Percentiles rank a stretch among this genome's conserved stretches.
Evolutionary conservation across 2,888 invertebrate species (phyloP).

Genomic region (Leptinotarsa peninsularis): DNA sequence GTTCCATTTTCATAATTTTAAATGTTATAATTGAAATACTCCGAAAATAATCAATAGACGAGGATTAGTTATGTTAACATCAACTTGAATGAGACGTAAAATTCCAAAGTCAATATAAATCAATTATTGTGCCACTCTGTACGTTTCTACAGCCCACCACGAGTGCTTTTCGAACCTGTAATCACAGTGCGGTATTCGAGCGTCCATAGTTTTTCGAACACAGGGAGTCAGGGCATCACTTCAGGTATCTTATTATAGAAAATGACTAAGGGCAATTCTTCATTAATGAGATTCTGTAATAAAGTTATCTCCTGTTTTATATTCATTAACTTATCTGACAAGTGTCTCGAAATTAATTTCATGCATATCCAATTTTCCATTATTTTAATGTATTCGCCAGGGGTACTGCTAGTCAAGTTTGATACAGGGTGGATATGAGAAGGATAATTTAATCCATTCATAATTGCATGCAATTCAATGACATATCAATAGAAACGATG

Average conservation of each 20-base stretch:
- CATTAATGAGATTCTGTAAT: slow-evolving; percentile 41
- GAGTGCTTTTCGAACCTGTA: slow-evolving; percentile 20
- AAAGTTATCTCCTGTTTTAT: slow-evolving; percentile 46
- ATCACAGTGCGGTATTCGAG: slow-evolving; percentile 16
- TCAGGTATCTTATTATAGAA: slow-evolving; percentile 34
- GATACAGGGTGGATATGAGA: neutral
- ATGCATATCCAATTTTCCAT: slow-evolving; percentile 43
- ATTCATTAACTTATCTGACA: slow-evolving; percentile 42
- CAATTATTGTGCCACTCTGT: neutral
- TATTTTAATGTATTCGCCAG: slow-evolving; percentile 36
- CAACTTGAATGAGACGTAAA: too few relatives aligned
- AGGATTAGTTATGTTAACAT: too few relatives aligned
- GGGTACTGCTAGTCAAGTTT: slow-evolving; percentile 8
- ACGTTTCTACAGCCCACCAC: slow-evolving; percentile 8
- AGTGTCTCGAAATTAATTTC: slow-evolving; percentile 41
- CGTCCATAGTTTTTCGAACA: slow-evolving; percentile 8
- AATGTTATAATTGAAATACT: too few relatives aligned
- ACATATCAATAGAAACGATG: too few relatives aligned
- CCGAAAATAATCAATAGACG: too few relatives aligned
- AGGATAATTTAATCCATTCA: neutral
- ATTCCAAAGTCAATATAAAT: too few relatives aligned
- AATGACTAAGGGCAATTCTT: slow-evolving; percentile 34
- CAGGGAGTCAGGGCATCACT: slow-evolving; percentile 13
- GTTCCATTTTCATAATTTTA: too few relatives aligned
- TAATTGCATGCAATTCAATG: neutral